A percentile compares a stretch with the other conserved stretches of the same genome.
phyloP scores from a whole-genome alignment of 2,888 invertebrate genomes.

The Hypomecis atomaria region DNA sequence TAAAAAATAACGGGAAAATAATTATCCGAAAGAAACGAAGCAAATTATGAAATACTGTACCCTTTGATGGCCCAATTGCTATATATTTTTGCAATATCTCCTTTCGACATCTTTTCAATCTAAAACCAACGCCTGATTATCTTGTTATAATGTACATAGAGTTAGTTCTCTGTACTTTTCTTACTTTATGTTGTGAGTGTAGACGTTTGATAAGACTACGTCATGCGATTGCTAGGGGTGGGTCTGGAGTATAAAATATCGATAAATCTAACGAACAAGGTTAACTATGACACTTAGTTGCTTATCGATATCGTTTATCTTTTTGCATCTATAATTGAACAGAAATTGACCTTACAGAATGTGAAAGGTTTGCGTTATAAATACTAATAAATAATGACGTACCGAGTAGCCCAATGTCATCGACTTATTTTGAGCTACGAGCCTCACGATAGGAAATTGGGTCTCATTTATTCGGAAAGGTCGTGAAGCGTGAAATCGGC shows the following conservation, averaged over 20 bases:
- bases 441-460: slow-evolving; percentile 18
- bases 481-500: slow-evolving; percentile 13
- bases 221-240: slow-evolving; percentile 41
- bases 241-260: slow-evolving; percentile 32
- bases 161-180: slow-evolving; percentile 9
- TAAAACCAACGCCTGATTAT: background rate
- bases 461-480: slow-evolving; percentile 27
- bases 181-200: slow-evolving; percentile 19
- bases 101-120: too few relatives aligned
- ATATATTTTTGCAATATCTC: too few relatives aligned
- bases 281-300: slow-evolving; percentile 50
- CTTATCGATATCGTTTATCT: slow-evolving; percentile 45
- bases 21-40: too few relatives aligned
- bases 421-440: slow-evolving; percentile 9
- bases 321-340: slow-evolving; percentile 7
- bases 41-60: too few relatives aligned
- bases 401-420: slow-evolving; percentile 12
- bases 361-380: background rate
- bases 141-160: background rate
- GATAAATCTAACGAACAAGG: slow-evolving; percentile 32
- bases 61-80: too few relatives aligned
- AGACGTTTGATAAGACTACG: slow-evolving; percentile 38
- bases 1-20: too few relatives aligned
- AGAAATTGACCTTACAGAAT: background rate
- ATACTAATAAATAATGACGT: background rate